Evolutionary conservation across 2,113 vertebrate species (phyloP).

Genomic region (Eublepharis macularius): DNA sequence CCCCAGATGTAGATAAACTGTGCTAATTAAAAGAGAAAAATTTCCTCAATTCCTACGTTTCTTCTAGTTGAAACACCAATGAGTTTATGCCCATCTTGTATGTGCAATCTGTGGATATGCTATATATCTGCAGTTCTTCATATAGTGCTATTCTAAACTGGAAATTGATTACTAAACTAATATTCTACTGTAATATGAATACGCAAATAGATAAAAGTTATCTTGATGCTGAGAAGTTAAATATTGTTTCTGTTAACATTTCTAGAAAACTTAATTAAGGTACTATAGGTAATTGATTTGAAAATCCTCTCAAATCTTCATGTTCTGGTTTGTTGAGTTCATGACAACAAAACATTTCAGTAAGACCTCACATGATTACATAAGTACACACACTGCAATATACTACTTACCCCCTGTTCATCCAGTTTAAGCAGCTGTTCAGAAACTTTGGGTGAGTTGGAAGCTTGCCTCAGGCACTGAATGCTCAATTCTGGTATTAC

Average conservation of each 20-base stretch:
- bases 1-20: background rate
- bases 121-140: background rate
- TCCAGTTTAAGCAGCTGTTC: slow-evolving; percentile 96
- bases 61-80: background rate
- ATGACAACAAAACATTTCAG: background rate
- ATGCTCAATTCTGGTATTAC: slow-evolving; percentile 93
- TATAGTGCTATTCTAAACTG: background rate
- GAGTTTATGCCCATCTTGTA: background rate
- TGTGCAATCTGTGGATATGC: background rate
- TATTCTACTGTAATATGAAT: background rate
- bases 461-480: slow-evolving; percentile 88
- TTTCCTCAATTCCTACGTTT: background rate
- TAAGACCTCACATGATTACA: background rate
- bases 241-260: background rate
- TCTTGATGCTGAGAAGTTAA: background rate
- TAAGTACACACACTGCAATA: background rate
- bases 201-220: background rate
- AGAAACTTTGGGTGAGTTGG: slow-evolving; percentile 88
- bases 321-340: background rate
- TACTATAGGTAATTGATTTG: background rate
- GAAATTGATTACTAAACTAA: background rate
- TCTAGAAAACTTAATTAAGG: background rate
- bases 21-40: background rate
- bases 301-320: background rate
- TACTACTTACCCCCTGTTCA: slow-evolving; percentile 91